These are phyloP conservation scores for Ophion obscuratus DNA, from an alignment of 2,888 invertebrate species.

Conservation along the genomic window DNA sequence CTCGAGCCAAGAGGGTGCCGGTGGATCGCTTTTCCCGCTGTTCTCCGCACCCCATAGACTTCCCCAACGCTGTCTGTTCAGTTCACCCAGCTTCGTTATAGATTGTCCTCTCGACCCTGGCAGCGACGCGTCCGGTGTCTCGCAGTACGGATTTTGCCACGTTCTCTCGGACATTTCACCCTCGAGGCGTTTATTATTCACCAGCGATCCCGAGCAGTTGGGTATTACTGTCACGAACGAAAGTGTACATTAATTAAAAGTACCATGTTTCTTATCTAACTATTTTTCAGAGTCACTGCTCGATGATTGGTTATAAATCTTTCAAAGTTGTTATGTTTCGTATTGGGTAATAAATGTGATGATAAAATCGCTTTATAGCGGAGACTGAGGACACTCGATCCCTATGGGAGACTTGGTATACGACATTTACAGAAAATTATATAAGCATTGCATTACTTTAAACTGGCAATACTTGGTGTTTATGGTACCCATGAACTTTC, in stretches of 20 bases:
- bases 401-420: too few relatives aligned
- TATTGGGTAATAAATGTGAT: too few relatives aligned
- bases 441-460: too few relatives aligned
- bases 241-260: background rate
- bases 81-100: slow-evolving; percentile 75
- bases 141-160: slow-evolving; percentile 80
- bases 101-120: slow-evolving; percentile 77
- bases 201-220: slow-evolving; percentile 28
- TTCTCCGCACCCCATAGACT: slow-evolving; percentile 79
- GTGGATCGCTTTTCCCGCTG: slow-evolving; percentile 75
- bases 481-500: too few relatives aligned
- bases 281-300: too few relatives aligned
- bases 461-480: too few relatives aligned
- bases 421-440: too few relatives aligned
- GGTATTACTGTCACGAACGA: background rate
- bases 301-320: too few relatives aligned
- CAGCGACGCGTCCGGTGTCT: slow-evolving; percentile 77
- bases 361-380: too few relatives aligned
- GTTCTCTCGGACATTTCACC: slow-evolving; percentile 75
- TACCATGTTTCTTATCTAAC: too few relatives aligned
- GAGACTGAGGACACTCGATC: too few relatives aligned
- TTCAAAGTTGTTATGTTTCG: too few relatives aligned
- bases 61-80: slow-evolving; percentile 81
- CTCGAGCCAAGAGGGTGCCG: slow-evolving; percentile 83
- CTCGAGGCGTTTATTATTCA: slow-evolving; percentile 59